A percentile compares a stretch with the other conserved stretches of the same genome.
Conservation (phyloP, 2,113 vertebrate genomes). For the Arenaria interpres region DNA sequence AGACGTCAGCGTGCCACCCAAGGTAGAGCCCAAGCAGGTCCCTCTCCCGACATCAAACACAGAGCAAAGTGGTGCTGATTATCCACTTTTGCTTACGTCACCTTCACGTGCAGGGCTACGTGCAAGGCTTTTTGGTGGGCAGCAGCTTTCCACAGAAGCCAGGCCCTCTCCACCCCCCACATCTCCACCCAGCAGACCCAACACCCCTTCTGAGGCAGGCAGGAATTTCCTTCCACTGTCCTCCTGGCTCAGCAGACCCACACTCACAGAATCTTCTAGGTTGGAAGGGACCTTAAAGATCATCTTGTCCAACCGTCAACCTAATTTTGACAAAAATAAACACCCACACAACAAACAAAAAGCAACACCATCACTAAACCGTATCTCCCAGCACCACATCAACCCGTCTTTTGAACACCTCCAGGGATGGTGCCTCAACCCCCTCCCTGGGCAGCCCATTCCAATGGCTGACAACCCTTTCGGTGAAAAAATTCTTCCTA, state of each 20-base stretch:
- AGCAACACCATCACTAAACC: no score
- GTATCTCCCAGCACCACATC: no score
- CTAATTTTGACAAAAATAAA: no score
- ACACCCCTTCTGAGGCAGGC: background rate
- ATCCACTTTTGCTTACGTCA: background rate
- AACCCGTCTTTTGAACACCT: no score
- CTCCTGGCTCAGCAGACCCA: background rate
- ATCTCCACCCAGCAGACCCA: background rate
- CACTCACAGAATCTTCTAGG: no score
- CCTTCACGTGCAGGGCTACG: accelerated
- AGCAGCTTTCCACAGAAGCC: background rate
- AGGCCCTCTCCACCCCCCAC: background rate
- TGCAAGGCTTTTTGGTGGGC: accelerated
- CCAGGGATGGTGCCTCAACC: no score
- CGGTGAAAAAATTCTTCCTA: no score
- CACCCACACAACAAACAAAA: no score
- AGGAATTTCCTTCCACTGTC: background rate
- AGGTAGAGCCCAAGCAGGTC: background rate
- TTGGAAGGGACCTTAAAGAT: no score
- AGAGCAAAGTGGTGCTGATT: background rate
- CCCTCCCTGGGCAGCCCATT: no score
- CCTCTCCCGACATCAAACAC: background rate
- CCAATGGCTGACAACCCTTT: no score
- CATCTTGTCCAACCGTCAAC: no score
- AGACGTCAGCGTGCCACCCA: background rate